phyloP scores from a whole-genome alignment of 2,888 invertebrate genomes.

The Noctua janthina region DNA sequence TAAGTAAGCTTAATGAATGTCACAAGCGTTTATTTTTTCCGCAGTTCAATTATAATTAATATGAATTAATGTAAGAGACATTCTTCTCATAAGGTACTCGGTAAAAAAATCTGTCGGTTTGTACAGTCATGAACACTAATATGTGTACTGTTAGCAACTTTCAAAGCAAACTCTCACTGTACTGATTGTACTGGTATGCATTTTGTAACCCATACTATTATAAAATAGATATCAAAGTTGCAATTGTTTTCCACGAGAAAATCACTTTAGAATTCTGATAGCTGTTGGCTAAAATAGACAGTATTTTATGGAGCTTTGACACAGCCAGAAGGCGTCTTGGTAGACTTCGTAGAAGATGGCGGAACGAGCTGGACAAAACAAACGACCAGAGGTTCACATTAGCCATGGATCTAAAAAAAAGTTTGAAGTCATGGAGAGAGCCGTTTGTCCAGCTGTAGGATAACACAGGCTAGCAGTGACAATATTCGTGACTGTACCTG shows the following conservation, averaged over 20 bases:
- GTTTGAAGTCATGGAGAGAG: neutral
- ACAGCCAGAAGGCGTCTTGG: too few species aligned
- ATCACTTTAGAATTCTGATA: neutral
- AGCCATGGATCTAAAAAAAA: neutral
- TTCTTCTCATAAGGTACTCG: constrained; percentile 16
- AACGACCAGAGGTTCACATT: neutral
- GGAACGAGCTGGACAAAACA: too few species aligned
- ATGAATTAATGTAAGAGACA: constrained; percentile 42
- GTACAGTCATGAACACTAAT: neutral
- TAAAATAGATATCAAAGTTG: neutral
- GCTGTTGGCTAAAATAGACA: neutral
- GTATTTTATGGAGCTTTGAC: too few species aligned
- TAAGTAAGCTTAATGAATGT: constrained; percentile 22
- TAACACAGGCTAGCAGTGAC: too few species aligned
- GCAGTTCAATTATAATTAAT: constrained; percentile 35
- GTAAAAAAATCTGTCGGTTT: constrained; percentile 31
- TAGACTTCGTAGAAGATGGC: too few species aligned
- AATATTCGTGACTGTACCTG: neutral
- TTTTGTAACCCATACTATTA: too few species aligned
- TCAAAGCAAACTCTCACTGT: neutral
- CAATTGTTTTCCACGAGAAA: neutral
- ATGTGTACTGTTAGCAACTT: neutral
- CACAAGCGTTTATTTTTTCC: constrained; percentile 25
- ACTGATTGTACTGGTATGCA: neutral
- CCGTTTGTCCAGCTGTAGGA: neutral